Base-by-base conservation (phyloP, 2,888 invertebrate genomes). In the Xestobium rufovillosum region DNA sequence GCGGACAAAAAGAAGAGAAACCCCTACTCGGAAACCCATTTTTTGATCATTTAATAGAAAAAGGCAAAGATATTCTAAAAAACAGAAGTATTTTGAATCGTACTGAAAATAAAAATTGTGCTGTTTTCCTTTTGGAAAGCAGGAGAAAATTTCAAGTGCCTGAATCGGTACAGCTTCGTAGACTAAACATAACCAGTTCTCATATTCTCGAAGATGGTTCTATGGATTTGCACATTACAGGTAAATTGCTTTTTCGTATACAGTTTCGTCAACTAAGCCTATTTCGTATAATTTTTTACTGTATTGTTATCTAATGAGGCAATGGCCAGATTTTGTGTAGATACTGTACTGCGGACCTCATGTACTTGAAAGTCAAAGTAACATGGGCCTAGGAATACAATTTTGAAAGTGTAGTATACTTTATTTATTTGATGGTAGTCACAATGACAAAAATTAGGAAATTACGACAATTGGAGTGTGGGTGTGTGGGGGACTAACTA, bases 81-180 rank as follows among this genome's bases (percentile, higher is more conserved):
- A 56, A 63, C 29, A 45, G 61, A 14, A 64, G 63, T 41, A 51
- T 62, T 19, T 45, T 61, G 23, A 58, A 59, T 43, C 49, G 44
- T 33, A 57, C 51, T 8, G 54, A 56, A 9, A 34, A 36, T 16
- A 48, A 53, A 43, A 48, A 32, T 13, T 26, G 19, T 27, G n/a
- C n/a, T 2, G 11, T 14, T 16, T 26, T 26, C n/a, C 34, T 38
- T 41, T 43, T 15, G 45, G 42, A 31, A 15, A 33, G 36, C 17
- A 48, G 41, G 28, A 41, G 45, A 28, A 35, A 43, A 12, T 16
- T 45, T 1, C 45, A 49, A n/a, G 40, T 48, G 4, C 42, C 41
- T 8, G 49, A 41, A 36, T 26, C 49, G 4, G 34, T 43, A n/a
- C 43, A 48, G 31, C 23, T 49, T 15, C 26, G 49, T 27, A 45